These are phyloP conservation scores for Pedetes capensis DNA, from an alignment of 2,113 vertebrate genomes.

Conservation along the genomic window DNA sequence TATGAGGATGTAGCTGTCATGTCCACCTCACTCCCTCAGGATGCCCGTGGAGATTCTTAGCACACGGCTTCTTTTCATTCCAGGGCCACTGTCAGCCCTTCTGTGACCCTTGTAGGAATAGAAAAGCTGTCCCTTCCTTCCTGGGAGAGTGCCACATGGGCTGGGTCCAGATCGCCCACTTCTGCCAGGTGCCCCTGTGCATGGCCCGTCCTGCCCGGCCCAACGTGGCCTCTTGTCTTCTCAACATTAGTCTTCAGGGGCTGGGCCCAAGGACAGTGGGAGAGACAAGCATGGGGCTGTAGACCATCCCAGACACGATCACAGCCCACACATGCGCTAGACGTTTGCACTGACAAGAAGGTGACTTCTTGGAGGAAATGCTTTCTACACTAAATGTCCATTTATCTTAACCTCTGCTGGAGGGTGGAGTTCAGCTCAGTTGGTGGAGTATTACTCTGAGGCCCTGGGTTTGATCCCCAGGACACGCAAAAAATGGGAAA, in stretches of 20 bases:
- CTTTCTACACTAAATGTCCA: not conserved
- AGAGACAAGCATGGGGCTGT: not conserved
- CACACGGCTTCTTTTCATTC: not conserved
- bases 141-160: not conserved
- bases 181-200: not conserved
- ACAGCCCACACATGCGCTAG: not conserved
- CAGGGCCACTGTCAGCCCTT: not conserved
- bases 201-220: not conserved
- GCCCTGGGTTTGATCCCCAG: too few species aligned
- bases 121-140: not conserved
- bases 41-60: not conserved
- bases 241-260: too few species aligned
- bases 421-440: too few species aligned
- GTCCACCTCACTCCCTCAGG: not conserved
- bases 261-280: not conserved
- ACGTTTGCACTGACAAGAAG: not conserved
- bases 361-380: not conserved
- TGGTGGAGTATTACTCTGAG: too few species aligned
- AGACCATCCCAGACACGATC: not conserved
- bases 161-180: not conserved
- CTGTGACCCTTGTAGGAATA: not conserved
- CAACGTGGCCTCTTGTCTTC: fast-evolving
- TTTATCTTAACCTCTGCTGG: too few species aligned
- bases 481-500: too few species aligned
- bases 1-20: not conserved